A percentile compares a stretch with the other conserved stretches of the same genome.
Evolutionary conservation across 2,888 invertebrate species (phyloP).

Genomic region (Agrypnus murinus): DNA sequence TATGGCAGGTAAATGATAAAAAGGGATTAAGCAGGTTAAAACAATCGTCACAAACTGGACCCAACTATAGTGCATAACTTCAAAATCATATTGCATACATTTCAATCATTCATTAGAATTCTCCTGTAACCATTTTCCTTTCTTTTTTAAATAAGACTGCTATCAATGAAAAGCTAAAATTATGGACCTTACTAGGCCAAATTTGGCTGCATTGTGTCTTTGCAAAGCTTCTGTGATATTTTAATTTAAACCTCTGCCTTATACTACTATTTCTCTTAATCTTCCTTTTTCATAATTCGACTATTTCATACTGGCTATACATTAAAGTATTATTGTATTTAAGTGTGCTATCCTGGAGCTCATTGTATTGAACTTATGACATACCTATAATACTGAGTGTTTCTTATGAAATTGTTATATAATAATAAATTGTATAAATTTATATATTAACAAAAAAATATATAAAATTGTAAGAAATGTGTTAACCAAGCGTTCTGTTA

Average conservation of each 20-base stretch:
- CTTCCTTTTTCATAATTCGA: not conserved
- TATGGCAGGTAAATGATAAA: too few relatives aligned
- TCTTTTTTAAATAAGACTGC: too few relatives aligned
- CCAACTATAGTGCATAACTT: too few relatives aligned
- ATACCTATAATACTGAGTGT: constrained; percentile 40
- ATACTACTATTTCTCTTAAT: not conserved
- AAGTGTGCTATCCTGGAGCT: constrained; percentile 35
- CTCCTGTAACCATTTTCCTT: too few relatives aligned
- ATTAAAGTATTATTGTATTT: constrained; percentile 34
- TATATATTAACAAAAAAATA: constrained; percentile 25
- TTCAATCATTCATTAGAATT: too few relatives aligned
- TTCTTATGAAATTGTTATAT: constrained; percentile 47
- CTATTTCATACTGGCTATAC: constrained; percentile 27
- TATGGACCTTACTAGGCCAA: too few relatives aligned
- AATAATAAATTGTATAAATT: constrained; percentile 38
- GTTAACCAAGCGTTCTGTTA: constrained; percentile 29
- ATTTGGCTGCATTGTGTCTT: too few relatives aligned
- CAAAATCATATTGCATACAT: not conserved
- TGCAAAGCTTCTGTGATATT: too few relatives aligned
- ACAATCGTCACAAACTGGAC: too few relatives aligned
- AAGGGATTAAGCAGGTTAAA: too few relatives aligned
- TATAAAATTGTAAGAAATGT: constrained; percentile 32
- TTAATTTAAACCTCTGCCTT: not conserved
- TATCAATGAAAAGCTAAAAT: too few relatives aligned
- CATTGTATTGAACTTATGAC: constrained; percentile 45